phyloP scores from a whole-genome alignment of 2,888 invertebrate species.

The Himalopsyche anomala region DNA sequence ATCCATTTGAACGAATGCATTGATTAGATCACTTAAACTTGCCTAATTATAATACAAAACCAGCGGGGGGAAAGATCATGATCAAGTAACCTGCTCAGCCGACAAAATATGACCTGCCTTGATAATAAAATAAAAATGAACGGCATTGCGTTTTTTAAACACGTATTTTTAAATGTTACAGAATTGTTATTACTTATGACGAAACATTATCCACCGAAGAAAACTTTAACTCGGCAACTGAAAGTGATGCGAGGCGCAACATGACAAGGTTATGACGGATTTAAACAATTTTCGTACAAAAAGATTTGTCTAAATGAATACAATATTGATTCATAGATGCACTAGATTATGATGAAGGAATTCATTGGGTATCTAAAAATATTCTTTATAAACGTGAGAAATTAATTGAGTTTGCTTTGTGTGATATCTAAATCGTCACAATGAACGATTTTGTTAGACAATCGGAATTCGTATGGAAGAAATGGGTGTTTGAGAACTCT shows the following conservation, averaged over 20 bases:
- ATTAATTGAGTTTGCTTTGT: too few relatives aligned
- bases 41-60: too few relatives aligned
- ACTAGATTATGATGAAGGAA: too few relatives aligned
- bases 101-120: conserved; percentile 42
- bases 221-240: not conserved
- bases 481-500: too few relatives aligned
- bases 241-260: conserved; percentile 6
- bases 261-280: conserved; percentile 19
- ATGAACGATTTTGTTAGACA: too few relatives aligned
- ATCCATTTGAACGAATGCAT: too few relatives aligned
- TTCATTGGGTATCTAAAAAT: too few relatives aligned
- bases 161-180: conserved; percentile 32
- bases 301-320: conserved; percentile 11
- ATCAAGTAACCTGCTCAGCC: conserved; percentile 28
- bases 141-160: conserved; percentile 28
- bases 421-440: too few relatives aligned
- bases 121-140: conserved; percentile 1
- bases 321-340: not conserved
- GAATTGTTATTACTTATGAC: not conserved
- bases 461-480: too few relatives aligned
- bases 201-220: conserved; percentile 9
- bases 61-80: not conserved
- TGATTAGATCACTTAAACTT: too few relatives aligned
- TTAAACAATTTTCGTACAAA: not conserved
- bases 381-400: too few relatives aligned